Evolutionary conservation across 1,140 invertebrate species (phyloP), one percentile per base, ranked within the genome.

Genomic region (Dendrolimus kikuchii): DNA sequence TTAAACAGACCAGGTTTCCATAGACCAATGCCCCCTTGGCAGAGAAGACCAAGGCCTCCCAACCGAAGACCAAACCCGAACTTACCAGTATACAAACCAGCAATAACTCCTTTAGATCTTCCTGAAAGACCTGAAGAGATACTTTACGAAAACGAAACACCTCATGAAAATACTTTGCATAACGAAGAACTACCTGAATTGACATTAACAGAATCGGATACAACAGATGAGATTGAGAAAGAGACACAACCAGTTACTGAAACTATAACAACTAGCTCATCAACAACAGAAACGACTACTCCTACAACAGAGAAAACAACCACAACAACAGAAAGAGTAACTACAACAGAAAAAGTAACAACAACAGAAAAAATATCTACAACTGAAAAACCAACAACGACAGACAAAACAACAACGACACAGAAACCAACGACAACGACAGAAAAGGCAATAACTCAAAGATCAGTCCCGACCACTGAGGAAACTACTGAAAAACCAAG

Each of bases 1-100:
- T 64, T 89, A 46, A 71, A 65, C 59, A 80, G 90, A 53, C 91
- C 91, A 40, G 89, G 88, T 4, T 88, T 91, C 42, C 83, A 88
- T 48, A 83, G 91, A 58, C 90, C 88, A 42, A 79, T 87, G 7
- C 90, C 90, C 9, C 90, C 91, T 0, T 92, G 91, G 91, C 90
- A 91, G 52, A 75, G 90, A 6, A 81, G 89, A 47, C 89, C 89
- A 5, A 81, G 89, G 48, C 83, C 77, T 23, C 73, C 77, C 23
- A 84, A 77, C 42, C 67, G 88, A 56, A 81, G 84, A 67, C 88
- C 88, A 6, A 87, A 82, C 48, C 87, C 83, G 49, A 72, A 71
- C 48, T 66, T 86, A 6, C 84, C 84, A 40, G 74, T 86, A 51
- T 87, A 86, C 48, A 87, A 87, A 62, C 87, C 87, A 7, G 51